Base-by-base conservation (phyloP, 2,888 invertebrate species). In the Lasioglossum morio region DNA sequence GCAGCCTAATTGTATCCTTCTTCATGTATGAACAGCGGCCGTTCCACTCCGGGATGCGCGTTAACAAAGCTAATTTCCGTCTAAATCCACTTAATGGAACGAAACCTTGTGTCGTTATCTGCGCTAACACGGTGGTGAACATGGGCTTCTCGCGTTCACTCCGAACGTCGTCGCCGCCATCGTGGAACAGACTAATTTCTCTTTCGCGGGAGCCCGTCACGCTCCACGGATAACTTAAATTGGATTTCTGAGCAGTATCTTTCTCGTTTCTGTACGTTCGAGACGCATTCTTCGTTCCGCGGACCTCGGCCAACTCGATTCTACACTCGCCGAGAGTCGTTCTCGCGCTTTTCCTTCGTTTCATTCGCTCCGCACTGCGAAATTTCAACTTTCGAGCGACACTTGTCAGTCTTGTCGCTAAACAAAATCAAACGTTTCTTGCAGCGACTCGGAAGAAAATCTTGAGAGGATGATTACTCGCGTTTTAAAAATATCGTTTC, bases 61-160 rank as follows among this genome's bases (percentile, higher is more conserved):
- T 84, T 89, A 91, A 90, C 84, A 88, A 89, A 88, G 78, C 87
- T 88, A 90, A 90, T 90, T 90, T 90, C 83, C 88, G 89, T 70
- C 73, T 81, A 81, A 82, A 75, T 72, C 80, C 88, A 80, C 84
- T 88, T 82, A 88, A 85, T 88, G 81, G 83, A 81, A 88, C 85
- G 87, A 85, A 74, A 77, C 78, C 81, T 82, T 72, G 80, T 75
- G 80, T 80, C 81, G 77, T 85, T 87, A 85, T 88, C 84, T 86
- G 75, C 79, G 53, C 53, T 82, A 86, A 82, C 77, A 66, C 60
- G 72, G 66, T 74, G 80, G 37, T 84, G 78, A 85, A 81, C 79
- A 79, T 72, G 79, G 80, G 81, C 72, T 66, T 66, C 63, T 72
- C 63, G 79, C 57, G 72, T 79, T 87, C 60, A 69, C 60, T 72